Evolutionary conservation across 2,113 vertebrate genomes (phyloP).

Genomic region (Cricetomys ansorgei): DNA sequence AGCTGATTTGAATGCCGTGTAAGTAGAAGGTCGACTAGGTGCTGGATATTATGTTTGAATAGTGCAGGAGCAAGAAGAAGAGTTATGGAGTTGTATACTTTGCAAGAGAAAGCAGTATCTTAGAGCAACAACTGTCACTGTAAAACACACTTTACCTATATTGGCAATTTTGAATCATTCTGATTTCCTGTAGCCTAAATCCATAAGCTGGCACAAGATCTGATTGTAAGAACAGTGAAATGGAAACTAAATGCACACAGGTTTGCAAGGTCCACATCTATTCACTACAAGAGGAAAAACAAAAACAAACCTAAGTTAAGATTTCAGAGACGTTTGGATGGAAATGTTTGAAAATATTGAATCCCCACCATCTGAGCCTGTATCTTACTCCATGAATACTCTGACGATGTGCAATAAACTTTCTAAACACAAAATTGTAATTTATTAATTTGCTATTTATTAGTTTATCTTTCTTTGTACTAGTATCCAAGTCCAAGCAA

Average conservation of each 20-base stretch:
- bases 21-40: neutral
- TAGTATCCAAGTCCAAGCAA: constrained; percentile 3
- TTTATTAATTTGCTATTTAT: neutral
- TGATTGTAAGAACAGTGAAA: neutral
- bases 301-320: neutral
- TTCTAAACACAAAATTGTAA: neutral
- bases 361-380: neutral
- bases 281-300: neutral
- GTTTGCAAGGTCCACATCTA: neutral
- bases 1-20: neutral
- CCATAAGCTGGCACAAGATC: neutral
- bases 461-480: neutral
- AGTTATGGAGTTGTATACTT: neutral
- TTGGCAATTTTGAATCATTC: neutral
- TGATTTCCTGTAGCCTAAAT: neutral
- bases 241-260: neutral
- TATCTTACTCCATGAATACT: neutral
- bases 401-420: neutral
- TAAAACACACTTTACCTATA: neutral
- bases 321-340: neutral
- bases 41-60: neutral
- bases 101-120: constrained; percentile 21
- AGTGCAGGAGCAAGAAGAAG: neutral
- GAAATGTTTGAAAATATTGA: neutral
- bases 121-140: neutral